Evolutionary conservation across 2,797 vertebrate species (phyloP).

Genomic region (Ctenochaetus hawaiiensis): DNA sequence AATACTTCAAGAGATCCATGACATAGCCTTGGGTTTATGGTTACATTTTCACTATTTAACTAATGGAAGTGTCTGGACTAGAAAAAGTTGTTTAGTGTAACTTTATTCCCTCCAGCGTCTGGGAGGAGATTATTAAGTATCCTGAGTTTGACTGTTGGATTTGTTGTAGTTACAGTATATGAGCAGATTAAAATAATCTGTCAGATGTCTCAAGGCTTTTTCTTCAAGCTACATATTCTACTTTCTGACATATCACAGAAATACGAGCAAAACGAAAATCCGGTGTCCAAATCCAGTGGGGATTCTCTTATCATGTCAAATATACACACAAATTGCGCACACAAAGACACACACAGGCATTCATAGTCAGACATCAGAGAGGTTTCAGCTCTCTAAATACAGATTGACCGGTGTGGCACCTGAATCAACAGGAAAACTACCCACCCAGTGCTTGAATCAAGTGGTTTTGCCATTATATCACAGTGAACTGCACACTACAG

Average conservation of each 20-base stretch:
- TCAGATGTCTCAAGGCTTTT: conserved; percentile 58
- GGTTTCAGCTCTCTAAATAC: conserved; percentile 68
- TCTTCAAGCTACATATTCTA: conserved; percentile 52
- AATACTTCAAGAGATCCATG: conserved; percentile 31
- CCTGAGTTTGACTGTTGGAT: conserved; percentile 56
- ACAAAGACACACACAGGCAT: conserved; percentile 11
- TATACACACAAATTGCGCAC: conserved; percentile 12
- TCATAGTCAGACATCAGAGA: conserved; percentile 50
- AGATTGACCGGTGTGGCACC: conserved; percentile 66
- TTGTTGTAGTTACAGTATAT: conserved; percentile 58
- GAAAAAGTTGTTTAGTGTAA: conserved; percentile 50
- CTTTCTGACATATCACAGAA: conserved; percentile 52
- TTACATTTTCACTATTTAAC: conserved; percentile 60
- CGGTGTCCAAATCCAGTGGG: conserved; percentile 38
- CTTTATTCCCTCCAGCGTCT: conserved; percentile 55
- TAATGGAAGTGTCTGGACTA: conserved; percentile 58
- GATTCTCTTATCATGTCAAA: conserved; percentile 41
- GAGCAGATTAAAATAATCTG: conserved; percentile 75
- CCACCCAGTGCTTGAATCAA: conserved; percentile 63
- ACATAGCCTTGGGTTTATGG: conserved; percentile 44
- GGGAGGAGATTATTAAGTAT: conserved; percentile 63
- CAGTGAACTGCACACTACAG: conserved; percentile 13
- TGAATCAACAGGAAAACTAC: conserved; percentile 76
- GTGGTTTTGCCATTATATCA: conserved; percentile 40
- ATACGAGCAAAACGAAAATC: conserved; percentile 56